phyloP scores from a whole-genome alignment of 2,888 invertebrate genomes.

The Scaptomyza caliginosa region DNA sequence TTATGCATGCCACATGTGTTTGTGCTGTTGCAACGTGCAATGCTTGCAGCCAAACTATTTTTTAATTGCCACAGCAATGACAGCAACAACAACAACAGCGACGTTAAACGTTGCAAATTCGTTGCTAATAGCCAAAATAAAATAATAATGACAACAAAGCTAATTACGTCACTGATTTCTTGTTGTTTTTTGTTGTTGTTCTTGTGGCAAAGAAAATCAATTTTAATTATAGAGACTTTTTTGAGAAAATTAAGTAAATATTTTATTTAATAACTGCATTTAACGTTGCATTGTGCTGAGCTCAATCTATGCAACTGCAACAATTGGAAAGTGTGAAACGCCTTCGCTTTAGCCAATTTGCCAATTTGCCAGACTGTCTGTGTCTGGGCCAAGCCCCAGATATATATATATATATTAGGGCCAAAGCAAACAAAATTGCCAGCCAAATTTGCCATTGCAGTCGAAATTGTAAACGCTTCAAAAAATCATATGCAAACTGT shows the following conservation, averaged over 20 bases:
- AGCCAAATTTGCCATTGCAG: slow-evolving; percentile 21
- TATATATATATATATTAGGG: background rate
- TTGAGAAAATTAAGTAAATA: too few species aligned
- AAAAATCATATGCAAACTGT: slow-evolving; percentile 48
- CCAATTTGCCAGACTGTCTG: slow-evolving; percentile 2
- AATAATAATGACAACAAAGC: slow-evolving; percentile 1
- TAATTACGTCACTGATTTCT: slow-evolving; percentile 40
- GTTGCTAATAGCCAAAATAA: slow-evolving; percentile 14
- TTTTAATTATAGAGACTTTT: slow-evolving; percentile 29
- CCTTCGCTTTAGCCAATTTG: slow-evolving; percentile 37
- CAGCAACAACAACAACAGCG: slow-evolving; percentile 12
- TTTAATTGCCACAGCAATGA: slow-evolving; percentile 52
- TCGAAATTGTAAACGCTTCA: slow-evolving; percentile 27
- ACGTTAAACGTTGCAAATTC: slow-evolving; percentile 7
- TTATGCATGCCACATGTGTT: slow-evolving; percentile 55
- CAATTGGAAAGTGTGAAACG: slow-evolving; percentile 61
- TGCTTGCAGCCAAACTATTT: slow-evolving; percentile 36
- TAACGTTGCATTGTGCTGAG: background rate
- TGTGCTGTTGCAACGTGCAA: slow-evolving; percentile 24
- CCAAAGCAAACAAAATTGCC: slow-evolving; percentile 39
- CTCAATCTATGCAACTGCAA: background rate
- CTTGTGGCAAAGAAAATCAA: slow-evolving; percentile 23
- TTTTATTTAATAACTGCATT: background rate
- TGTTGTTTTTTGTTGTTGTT: slow-evolving; percentile 8
- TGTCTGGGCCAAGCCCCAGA: slow-evolving; percentile 50